A percentile compares a stretch with the other conserved stretches of the same genome.
Conservation (phyloP, 2,888 invertebrate genomes). For the Plagodis pulveraria region DNA sequence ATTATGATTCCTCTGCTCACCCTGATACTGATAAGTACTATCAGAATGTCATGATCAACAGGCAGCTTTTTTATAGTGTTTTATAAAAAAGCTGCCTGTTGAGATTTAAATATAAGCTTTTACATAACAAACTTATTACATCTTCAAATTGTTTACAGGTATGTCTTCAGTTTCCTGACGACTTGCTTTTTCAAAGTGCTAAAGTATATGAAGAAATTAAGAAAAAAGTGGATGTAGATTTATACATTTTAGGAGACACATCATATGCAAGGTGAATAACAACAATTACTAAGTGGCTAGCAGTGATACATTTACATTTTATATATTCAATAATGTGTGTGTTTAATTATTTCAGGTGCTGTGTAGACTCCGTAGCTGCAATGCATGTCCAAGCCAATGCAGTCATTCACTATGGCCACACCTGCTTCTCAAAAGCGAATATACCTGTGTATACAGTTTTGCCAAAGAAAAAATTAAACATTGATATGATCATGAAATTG, state of each 20-base stretch:
- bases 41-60: no score
- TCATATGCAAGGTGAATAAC: constrained; percentile 90
- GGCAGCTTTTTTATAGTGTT: no score
- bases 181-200: constrained; percentile 88
- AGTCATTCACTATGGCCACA: constrained; percentile 95
- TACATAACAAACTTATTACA: neutral
- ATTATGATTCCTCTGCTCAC: no score
- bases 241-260: constrained; percentile 95
- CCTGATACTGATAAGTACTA: no score
- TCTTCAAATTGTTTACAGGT: constrained; percentile 81
- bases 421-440: constrained; percentile 92
- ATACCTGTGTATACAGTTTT: constrained; percentile 92
- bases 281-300: no score
- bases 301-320: no score
- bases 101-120: no score
- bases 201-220: constrained; percentile 86
- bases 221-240: constrained; percentile 72
- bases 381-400: constrained; percentile 94
- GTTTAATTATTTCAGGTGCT: constrained; percentile 87
- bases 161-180: constrained; percentile 96
- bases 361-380: constrained; percentile 95
- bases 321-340: no score
- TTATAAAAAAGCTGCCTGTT: no score
- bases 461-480: constrained; percentile 85
- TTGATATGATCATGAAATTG: constrained; percentile 52